Evolutionary conservation across 2,113 vertebrate species (phyloP), one percentile per base, ranked within the genome.

Genomic region (Theristicus caerulescens): DNA sequence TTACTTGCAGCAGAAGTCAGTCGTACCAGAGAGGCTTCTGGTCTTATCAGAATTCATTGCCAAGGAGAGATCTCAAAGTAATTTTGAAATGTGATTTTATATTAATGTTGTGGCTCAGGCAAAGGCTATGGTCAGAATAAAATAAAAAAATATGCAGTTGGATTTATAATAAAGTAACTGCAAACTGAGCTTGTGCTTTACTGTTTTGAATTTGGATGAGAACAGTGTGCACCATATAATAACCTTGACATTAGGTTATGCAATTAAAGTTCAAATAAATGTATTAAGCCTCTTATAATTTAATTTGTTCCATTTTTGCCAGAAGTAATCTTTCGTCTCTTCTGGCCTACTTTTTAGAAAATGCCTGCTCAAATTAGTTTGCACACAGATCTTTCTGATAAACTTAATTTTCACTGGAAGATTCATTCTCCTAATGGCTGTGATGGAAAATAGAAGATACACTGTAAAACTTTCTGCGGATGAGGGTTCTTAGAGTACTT

Each of bases 221-320:
- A 90, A 54, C 21, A 44, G 18, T 34, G 34, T 59, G 15, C 20
- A 51, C 64, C 54, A 29, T 87, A 46, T 51, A 94, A 95, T 90
- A 93, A 92, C 87, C 89, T 97, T 96, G 88, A 88, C 91, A 86
- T 95, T 94, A 82, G 73, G 72, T 86, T 95, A 76, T 88, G 42
- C 74, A 94, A 94, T 96, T 97, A 81, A 93, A 96, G 93, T 96
- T 87, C 49, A 44, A 95, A 95, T 96, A 95, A 96, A 88, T 69
- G 42, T 94, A 95, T 96, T 94, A 94, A 97, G 84, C 67, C 19
- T 96, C 57, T 79, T 86, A 85, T 93, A 96, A 96, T 95, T 97
- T 93, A 94, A 97, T 97, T 97, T 96, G 76, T 58, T 96, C 57
- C 34, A 62, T 90, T 95, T 97, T 96, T 95, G 82, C 93, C 94